These are phyloP conservation scores for Planococcus citri DNA, from an alignment of 1,140 invertebrate species.

Conservation along the genomic window DNA sequence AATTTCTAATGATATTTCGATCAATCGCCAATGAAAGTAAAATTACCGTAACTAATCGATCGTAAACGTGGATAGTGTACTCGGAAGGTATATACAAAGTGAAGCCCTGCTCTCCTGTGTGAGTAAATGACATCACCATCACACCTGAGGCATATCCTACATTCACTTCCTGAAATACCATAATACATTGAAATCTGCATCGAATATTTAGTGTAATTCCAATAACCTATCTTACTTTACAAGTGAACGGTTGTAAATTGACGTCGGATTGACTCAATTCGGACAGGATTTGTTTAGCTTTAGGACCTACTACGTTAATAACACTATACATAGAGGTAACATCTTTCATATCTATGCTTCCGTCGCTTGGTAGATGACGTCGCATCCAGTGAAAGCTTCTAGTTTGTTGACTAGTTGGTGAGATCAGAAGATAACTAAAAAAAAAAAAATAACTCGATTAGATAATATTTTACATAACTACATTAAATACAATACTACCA, in stretches of 20 bases:
- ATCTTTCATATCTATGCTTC: slow-evolving; percentile 74
- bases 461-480: no score
- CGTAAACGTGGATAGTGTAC: slow-evolving; percentile 69
- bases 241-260: slow-evolving; percentile 59
- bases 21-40: no score
- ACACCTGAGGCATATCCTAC: slow-evolving; percentile 64
- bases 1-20: background rate
- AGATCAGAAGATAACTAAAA: slow-evolving; percentile 94
- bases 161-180: slow-evolving; percentile 45
- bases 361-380: slow-evolving; percentile 63
- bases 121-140: slow-evolving; percentile 64
- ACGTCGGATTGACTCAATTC: slow-evolving; percentile 53
- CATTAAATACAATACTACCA: background rate
- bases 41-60: slow-evolving; percentile 45
- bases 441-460: background rate
- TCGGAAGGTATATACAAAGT: slow-evolving; percentile 66
- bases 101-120: slow-evolving; percentile 72
- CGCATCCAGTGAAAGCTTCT: slow-evolving; percentile 85
- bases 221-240: slow-evolving; percentile 38
- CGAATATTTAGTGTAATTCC: no score
- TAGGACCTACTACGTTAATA: slow-evolving; percentile 69
- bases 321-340: slow-evolving; percentile 85
- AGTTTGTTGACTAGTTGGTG: slow-evolving; percentile 93
- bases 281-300: slow-evolving; percentile 53
- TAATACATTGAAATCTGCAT: background rate